These are phyloP conservation scores for Acrocyrtus sp. DNA, from an alignment of 2,888 invertebrate species.

Conservation along the genomic window DNA sequence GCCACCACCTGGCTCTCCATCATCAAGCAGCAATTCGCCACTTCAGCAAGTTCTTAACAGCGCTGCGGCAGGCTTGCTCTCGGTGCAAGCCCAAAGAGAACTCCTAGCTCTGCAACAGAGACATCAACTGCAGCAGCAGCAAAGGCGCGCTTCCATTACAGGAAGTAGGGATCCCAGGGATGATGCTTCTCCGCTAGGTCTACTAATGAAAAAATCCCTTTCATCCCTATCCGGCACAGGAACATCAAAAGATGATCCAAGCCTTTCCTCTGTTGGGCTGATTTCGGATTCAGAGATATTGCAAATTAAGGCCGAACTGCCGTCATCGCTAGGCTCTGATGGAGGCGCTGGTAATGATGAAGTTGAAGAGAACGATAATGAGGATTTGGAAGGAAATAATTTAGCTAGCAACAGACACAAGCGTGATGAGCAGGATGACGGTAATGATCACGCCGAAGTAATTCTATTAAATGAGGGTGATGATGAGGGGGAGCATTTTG, in stretches of 20 bases:
- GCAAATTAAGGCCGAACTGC: conserved; percentile 61
- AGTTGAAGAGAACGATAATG: conserved; percentile 52
- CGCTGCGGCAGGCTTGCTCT: conserved; percentile 38
- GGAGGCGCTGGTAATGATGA: conserved; percentile 34
- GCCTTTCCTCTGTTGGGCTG: conserved; percentile 11
- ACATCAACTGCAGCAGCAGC: conserved; percentile 34
- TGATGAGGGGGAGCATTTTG: conserved; percentile 31
- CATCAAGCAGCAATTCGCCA: conserved; percentile 53
- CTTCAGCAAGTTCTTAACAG: conserved; percentile 55
- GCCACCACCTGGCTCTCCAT: conserved; percentile 35
- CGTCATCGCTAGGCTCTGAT: conserved; percentile 36
- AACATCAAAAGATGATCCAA: not conserved
- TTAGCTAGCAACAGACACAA: conserved; percentile 27
- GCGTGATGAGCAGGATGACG: conserved; percentile 29
- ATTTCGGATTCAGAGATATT: conserved; percentile 55
- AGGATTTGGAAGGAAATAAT: conserved; percentile 40
- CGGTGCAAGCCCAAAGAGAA: conserved; percentile 52
- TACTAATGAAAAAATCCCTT: conserved; percentile 39
- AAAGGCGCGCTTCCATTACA: conserved; percentile 26
- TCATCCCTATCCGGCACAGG: conserved; percentile 23
- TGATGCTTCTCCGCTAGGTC: conserved; percentile 35
- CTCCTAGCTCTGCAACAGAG: conserved; percentile 58
- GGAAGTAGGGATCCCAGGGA: conserved; percentile 38
- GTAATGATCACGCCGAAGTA: conserved; percentile 37
- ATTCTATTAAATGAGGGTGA: conserved; percentile 41